Base-by-base conservation (phyloP, 2,888 invertebrate genomes). In the Apotomis capreana region DNA sequence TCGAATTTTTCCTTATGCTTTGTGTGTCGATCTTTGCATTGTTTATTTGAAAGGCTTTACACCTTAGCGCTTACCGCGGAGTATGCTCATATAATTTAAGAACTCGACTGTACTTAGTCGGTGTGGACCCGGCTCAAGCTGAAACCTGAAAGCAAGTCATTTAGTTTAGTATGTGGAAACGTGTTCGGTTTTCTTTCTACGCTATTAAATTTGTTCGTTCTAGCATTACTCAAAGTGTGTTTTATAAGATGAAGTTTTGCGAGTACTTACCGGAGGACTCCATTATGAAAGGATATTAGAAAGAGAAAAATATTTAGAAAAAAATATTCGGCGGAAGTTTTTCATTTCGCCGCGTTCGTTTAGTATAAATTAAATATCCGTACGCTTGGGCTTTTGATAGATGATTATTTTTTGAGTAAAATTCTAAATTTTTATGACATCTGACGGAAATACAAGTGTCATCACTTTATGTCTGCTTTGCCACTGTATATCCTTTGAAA, bases 101-200 rank as follows among this genome's bases (percentile, higher is more conserved):
- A 58, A 58, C 10, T 9, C 5, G 9, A 54, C 8, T 54, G 9
- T 10, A 9, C 52, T 6, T 36, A 44, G 68, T 54, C n/a, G n/a
- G 60, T 61, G 44, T 6, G 44, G 1, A 13, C 44, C 37, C 4
- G 13, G 3, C 13, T 40, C 4, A 40, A 13, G 13, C 40, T 12
- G 15, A 64, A 40, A 10, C n/a, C 54, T 64, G 64, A 64, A 61
- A 68, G 54, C 61, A 60, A 60, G 60, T 61, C 46, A 68, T 68
- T 68, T 68, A 68, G 68, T 59, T 68, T 49, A 67, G 67, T 67
- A 68, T 54, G 60, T 44, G 54, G 60, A 26, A 68, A 61, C 54
- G 54, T 52, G 68, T 54, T 68, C 46, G 61, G 61, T 54, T 68
- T 61, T 68, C 68, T 60, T 68, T 68, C 60, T 15, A 46, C 13